Evolutionary conservation across 2,888 invertebrate genomes (phyloP), one percentile per base, ranked within the genome.

Genomic region (Sesia bembeciformis): DNA sequence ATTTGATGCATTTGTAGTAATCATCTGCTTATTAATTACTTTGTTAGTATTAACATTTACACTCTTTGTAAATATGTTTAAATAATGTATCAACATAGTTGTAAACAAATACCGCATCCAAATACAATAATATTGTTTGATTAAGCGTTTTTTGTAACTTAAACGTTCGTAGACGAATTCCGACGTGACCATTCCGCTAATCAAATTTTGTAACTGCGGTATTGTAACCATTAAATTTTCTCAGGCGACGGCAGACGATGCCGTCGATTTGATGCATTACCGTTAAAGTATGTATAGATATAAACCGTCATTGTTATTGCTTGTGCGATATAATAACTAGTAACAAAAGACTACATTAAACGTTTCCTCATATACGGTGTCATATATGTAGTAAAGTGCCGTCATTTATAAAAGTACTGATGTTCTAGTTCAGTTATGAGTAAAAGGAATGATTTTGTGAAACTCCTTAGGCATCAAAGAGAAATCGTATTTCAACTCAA

Each of bases 191-290:
- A 87, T 84, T 84, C 82, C 81, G 84, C 87, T 89, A 88, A 88
- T 89, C 88, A 89, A 89, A 89, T 88, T 88, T 88, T 84, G 86
- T 87, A 87, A 88, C 85, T 82, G 81, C 82, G 83, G 82, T 81
- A 88, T 87, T 87, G 87, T 87, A 84, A 74, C 81, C 76, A 85
- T 84, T 78, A 76, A 67, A 72, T 70, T 82, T 84, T 82, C 83
- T 84, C 74, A 79, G 68, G 70, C 69, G 70, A 74, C 72, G 66
- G 70, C 70, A 73, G 68, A 70, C 69, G 70, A 74, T 72, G 66
- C 71, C 70, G 73, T 74, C 80, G 80, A 81, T 82, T 85, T 54
- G 56, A 84, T 81, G 65, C 69, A 70, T 74, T 80, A 83, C 88
- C 86, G 87, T 86, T 88, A 86, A 23, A 80, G 67, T 72, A 73